A percentile compares a stretch with the other conserved stretches of the same genome.
Evolutionary conservation across 2,888 invertebrate genomes (phyloP).

Genomic region (Hirtodrosophila alboralis): DNA sequence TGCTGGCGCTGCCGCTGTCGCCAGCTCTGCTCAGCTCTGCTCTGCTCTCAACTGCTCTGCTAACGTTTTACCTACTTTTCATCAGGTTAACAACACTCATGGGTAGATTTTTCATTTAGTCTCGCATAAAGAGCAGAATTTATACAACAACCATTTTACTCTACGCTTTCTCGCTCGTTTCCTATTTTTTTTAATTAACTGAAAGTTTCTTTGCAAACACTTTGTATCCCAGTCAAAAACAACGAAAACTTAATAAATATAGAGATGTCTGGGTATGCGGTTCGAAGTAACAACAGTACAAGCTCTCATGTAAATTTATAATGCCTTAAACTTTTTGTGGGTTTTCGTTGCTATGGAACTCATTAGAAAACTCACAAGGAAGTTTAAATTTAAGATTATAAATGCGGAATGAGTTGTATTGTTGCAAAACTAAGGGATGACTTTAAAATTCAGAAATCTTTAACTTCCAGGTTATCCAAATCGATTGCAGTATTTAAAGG

Average conservation of each 20-base stretch:
- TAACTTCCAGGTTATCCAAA: too few relatives aligned
- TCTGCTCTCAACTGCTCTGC: conserved; percentile 17
- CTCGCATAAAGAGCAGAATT: conserved; percentile 63
- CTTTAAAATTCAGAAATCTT: too few relatives aligned
- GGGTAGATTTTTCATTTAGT: conserved; percentile 78
- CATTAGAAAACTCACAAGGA: conserved; percentile 28
- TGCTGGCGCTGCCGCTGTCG: conserved; percentile 34
- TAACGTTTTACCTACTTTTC: conserved; percentile 72
- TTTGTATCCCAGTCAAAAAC: conserved; percentile 28
- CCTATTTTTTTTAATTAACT: conserved; percentile 61
- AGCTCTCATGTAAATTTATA: conserved; percentile 43
- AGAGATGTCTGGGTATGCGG: conserved; percentile 21
- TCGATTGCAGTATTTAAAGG: too few relatives aligned
- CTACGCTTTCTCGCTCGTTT: conserved; percentile 7
- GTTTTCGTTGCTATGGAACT: conserved; percentile 37
- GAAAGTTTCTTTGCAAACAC: conserved; percentile 54
- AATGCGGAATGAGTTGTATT: not conserved
- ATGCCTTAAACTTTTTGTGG: conserved; percentile 65
- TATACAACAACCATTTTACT: conserved; percentile 65
- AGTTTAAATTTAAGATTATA: conserved; percentile 12
- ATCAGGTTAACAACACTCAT: conserved; percentile 79
- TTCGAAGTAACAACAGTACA: conserved; percentile 31
- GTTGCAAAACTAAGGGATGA: too few relatives aligned
- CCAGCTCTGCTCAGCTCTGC: conserved; percentile 8
- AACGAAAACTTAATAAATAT: conserved; percentile 43